Evolutionary conservation across 2,797 vertebrate genomes (phyloP).

Genomic region (Gallirallus australis): DNA sequence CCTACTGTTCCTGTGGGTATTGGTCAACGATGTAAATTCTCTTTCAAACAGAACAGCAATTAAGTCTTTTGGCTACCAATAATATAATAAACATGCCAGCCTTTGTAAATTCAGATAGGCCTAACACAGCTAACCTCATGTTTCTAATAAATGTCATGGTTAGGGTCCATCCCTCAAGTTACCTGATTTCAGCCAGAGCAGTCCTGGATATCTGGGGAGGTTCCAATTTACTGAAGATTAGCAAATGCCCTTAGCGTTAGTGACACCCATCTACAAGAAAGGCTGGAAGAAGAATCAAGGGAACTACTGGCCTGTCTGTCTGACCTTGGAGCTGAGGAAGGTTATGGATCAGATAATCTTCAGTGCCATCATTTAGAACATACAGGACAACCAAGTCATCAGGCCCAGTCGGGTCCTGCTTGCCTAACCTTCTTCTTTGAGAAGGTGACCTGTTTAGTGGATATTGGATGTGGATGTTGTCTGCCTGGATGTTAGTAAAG

Average conservation of each 20-base stretch:
- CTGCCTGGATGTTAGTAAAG: no score
- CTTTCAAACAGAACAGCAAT: neutral
- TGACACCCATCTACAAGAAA: neutral
- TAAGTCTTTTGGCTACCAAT: neutral
- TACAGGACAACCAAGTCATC: neutral
- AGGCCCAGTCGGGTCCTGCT: neutral
- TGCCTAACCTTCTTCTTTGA: neutral
- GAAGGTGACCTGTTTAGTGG: neutral
- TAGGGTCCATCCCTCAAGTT: neutral
- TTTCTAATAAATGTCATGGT: neutral
- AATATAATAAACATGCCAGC: neutral
- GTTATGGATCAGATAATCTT: neutral
- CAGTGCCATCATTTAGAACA: neutral
- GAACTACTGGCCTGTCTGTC: neutral
- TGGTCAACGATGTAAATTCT: neutral
- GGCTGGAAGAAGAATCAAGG: neutral
- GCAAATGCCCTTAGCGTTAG: neutral
- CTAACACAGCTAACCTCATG: fast-evolving
- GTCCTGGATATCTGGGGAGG: neutral
- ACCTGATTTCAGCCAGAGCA: neutral
- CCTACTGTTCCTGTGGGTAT: neutral
- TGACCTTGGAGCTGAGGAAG: neutral
- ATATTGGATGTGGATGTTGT: no score
- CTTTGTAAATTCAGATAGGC: neutral
- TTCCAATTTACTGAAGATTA: neutral